These are phyloP conservation scores for Myotis findleyi DNA, from an alignment of 2,797 vertebrate genomes.

Conservation along the genomic window DNA sequence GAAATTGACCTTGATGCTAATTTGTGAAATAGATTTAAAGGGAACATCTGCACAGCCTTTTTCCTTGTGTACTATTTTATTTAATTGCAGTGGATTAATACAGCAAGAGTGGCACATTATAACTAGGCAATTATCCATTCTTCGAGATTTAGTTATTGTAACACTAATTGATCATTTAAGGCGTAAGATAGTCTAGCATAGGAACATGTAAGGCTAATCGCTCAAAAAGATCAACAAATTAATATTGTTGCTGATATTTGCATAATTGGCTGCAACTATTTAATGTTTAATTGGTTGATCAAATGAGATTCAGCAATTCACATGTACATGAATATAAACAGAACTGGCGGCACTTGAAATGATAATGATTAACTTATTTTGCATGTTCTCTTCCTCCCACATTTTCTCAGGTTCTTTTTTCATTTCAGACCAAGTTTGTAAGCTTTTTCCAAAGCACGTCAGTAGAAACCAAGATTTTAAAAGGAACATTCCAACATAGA, in stretches of 20 bases:
- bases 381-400: conserved; percentile 65
- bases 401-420: conserved; percentile 55
- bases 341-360: conserved; percentile 80
- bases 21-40: conserved; percentile 76
- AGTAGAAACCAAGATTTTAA: conserved; percentile 63
- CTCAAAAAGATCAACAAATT: conserved; percentile 87
- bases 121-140: conserved; percentile 87
- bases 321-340: conserved; percentile 84
- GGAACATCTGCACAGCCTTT: conserved; percentile 87
- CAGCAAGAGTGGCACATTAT: conserved; percentile 85
- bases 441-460: conserved; percentile 63
- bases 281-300: conserved; percentile 89
- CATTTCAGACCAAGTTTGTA: conserved; percentile 73
- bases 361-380: conserved; percentile 82
- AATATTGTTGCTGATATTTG: conserved; percentile 88
- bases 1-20: conserved; percentile 66
- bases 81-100: conserved; percentile 86
- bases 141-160: conserved; percentile 86
- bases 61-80: conserved; percentile 84
- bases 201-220: conserved; percentile 86
- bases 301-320: conserved; percentile 86
- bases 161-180: conserved; percentile 88
- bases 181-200: conserved; percentile 84
- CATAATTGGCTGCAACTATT: conserved; percentile 89
- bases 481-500: conserved; percentile 30